A percentile compares a stretch with the other conserved stretches of the same genome.
Conservation (phyloP, 2,888 invertebrate species). For the Ceraclea dissimilis region DNA sequence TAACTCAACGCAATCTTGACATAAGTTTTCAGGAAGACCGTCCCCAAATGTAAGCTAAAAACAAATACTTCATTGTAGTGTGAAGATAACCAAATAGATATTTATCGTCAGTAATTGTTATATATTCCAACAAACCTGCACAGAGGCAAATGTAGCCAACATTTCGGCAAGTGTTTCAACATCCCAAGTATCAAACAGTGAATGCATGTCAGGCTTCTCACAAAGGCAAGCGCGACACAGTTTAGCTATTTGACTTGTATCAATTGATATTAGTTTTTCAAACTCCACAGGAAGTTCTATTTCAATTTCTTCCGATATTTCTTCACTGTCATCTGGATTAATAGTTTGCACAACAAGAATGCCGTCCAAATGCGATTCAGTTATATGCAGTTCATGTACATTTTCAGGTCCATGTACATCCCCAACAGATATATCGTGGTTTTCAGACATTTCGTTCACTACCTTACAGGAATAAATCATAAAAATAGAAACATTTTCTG, state of each 20-base stretch:
- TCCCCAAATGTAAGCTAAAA: constrained; percentile 26
- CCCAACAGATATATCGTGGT: neutral
- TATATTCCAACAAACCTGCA: constrained; percentile 31
- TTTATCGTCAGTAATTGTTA: neutral
- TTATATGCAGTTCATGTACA: constrained; percentile 9
- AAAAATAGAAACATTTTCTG: too few relatives aligned
- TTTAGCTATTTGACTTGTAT: constrained; percentile 18
- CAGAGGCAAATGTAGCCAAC: constrained; percentile 34
- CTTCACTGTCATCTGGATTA: constrained; percentile 7
- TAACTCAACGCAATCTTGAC: constrained; percentile 26
- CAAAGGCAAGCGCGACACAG: constrained; percentile 45
- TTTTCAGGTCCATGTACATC: neutral
- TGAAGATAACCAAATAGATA: too few relatives aligned
- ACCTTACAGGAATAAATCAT: too few relatives aligned
- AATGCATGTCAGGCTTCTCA: constrained; percentile 34
- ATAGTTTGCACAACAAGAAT: constrained; percentile 17
- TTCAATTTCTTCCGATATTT: constrained; percentile 19
- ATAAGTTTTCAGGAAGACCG: constrained; percentile 28
- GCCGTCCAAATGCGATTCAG: constrained; percentile 14
- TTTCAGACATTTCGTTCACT: neutral
- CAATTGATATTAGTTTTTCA: constrained; percentile 19
- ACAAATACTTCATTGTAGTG: neutral
- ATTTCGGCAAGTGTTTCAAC: constrained; percentile 34
- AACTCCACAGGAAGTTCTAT: constrained; percentile 20
- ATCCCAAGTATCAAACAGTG: constrained; percentile 33